Percentiles rank a stretch among this genome's conserved stretches.
phyloP scores from a whole-genome alignment of 2,797 vertebrate species.

The Vultur gryphus region DNA sequence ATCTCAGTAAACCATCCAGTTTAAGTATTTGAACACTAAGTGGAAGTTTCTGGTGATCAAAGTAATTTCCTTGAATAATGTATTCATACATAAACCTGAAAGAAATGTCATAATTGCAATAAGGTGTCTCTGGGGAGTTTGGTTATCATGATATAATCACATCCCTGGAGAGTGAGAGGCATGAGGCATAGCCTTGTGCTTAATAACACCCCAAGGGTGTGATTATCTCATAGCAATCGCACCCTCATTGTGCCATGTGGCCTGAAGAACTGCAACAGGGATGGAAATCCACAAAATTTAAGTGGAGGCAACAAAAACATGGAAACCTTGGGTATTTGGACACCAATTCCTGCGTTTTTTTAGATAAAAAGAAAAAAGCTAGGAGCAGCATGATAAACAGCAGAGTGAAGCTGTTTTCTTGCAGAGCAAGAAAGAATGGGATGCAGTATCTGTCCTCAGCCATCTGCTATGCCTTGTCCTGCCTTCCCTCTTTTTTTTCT shows the following conservation, averaged over 20 bases:
- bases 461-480: conserved; percentile 51
- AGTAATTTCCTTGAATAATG: conserved; percentile 68
- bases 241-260: conserved; percentile 56
- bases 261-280: background rate
- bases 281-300: background rate
- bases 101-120: conserved; percentile 72
- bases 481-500: background rate
- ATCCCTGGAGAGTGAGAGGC: conserved; percentile 41
- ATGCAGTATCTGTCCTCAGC: conserved; percentile 45
- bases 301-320: background rate
- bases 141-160: conserved; percentile 70
- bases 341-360: background rate
- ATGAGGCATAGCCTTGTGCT: conserved; percentile 59
- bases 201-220: conserved; percentile 68
- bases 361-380: background rate
- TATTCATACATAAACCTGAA: conserved; percentile 70
- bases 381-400: background rate
- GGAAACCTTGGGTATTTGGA: background rate
- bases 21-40: conserved; percentile 69
- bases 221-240: conserved; percentile 58
- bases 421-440: conserved; percentile 47
- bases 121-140: conserved; percentile 65
- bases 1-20: conserved; percentile 61
- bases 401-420: conserved; percentile 42
- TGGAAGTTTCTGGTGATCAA: conserved; percentile 71